Evolutionary conservation across 2,797 vertebrate genomes (phyloP), one percentile per base, ranked within the genome.

Genomic region (Cottoperca gobio): DNA sequence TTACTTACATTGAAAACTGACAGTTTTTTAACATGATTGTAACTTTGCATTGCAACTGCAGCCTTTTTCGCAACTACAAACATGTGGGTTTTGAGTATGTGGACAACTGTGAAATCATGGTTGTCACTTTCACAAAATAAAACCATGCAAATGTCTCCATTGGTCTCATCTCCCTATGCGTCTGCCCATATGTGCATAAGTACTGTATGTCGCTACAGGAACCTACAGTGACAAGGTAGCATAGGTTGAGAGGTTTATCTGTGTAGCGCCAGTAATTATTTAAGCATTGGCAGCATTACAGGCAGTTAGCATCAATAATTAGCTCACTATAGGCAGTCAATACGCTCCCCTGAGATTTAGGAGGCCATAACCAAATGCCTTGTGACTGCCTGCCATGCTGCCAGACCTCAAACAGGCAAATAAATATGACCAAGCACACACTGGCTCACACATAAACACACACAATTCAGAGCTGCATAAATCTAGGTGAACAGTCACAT

Each of bases 231-330:
- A 76, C 64, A 70, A 52, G 63, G 71, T 72, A 73, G 71, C 58
- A 64, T 66, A 72, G 73, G 75, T 73, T 87, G 65, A 77, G 63
- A 78, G 76, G 86, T 93, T 89, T 87, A 90, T 91, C 80, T 79
- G 60, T 48, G 69, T 60, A 54, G 60, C 42, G 49, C 69, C 76
- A 67, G 80, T 86, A 79, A 87, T 83, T 87, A 71, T 80, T 91
- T 70, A 73, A 46, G 64, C 75, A 76, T 37, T 85, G 87, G 82
- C 86, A 88, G 88, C 82, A 88, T 86, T 87, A 89, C 81, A 92
- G 92, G 87, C 91, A 89, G 91, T 93, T 92, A 94, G 86, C 89
- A 84, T 92, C 88, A 91, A 90, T 95, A 94, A 95, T 95, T 93
- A 93, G 87, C 85, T 83, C 89, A 86, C 90, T 91, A 85, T 87